Percentiles rank a stretch among this genome's conserved stretches.
phyloP scores from a whole-genome alignment of 2,797 vertebrate species.

The Rhabdophis nuchalis region DNA sequence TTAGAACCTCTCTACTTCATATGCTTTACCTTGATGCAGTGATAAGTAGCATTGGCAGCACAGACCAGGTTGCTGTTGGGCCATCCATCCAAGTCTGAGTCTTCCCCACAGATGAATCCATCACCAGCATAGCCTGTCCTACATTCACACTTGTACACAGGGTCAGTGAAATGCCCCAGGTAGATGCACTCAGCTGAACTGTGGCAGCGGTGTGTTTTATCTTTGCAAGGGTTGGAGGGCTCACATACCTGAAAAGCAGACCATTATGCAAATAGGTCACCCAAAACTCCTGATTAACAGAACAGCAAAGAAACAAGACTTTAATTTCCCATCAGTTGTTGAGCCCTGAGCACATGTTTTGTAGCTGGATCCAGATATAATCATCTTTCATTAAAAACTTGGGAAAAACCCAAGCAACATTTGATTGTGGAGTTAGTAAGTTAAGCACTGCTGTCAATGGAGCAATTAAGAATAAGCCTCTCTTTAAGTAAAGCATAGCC shows the following conservation, averaged over 20 bases:
- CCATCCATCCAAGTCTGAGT: conserved; percentile 98
- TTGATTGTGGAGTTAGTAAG: conserved; percentile 7
- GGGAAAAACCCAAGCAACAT: neutral
- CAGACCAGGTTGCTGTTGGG: conserved; percentile 94
- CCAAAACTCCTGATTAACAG: neutral
- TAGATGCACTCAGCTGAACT: conserved; percentile 90
- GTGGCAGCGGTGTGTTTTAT: conserved; percentile 92
- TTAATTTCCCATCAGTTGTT: neutral
- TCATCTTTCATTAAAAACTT: conserved; percentile 2
- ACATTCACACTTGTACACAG: conserved; percentile 97
- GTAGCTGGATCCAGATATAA: neutral
- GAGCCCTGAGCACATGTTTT: neutral
- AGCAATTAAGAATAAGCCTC: neutral
- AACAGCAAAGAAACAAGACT: neutral
- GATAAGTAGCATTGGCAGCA: conserved; percentile 87
- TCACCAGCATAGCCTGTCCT: conserved; percentile 94
- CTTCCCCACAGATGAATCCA: conserved; percentile 92
- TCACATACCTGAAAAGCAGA: conserved; percentile 82
- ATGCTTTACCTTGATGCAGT: conserved; percentile 86
- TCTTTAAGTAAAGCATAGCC: conserved; percentile 24
- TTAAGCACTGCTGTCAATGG: conserved; percentile 13
- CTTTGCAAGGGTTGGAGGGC: conserved; percentile 93
- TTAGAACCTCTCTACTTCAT: neutral
- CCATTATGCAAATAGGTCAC: neutral
- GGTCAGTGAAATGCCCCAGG: conserved; percentile 93